Evolutionary conservation across 2,888 invertebrate genomes (phyloP).

Genomic region (Eupithecia centaureata): DNA sequence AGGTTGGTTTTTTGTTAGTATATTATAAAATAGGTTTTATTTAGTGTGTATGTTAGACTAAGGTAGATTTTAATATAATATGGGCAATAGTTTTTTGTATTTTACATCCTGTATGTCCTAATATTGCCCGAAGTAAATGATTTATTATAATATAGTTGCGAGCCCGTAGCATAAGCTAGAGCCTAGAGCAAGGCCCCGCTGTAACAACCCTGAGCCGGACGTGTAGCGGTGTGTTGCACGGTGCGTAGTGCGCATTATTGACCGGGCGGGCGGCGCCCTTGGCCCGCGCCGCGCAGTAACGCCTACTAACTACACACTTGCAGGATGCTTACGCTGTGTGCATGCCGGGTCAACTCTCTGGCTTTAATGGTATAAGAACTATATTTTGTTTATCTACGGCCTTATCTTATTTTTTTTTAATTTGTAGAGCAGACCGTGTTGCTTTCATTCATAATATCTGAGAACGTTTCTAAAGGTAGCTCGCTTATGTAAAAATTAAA

Average conservation of each 20-base stretch:
- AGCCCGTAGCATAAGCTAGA: neutral
- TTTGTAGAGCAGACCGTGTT: no score
- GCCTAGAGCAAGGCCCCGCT: neutral
- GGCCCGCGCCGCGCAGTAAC: conserved; percentile 6
- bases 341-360: neutral
- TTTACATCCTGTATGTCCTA: no score
- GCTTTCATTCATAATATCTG: no score
- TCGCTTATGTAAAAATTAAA: neutral
- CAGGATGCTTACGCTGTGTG: neutral
- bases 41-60: no score
- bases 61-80: no score
- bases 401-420: neutral
- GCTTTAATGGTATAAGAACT: neutral
- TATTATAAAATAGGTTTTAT: no score
- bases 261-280: conserved; percentile 19
- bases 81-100: no score
- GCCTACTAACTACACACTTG: neutral
- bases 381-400: neutral
- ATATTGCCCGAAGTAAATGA: no score
- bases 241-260: conserved; percentile 28
- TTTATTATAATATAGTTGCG: no score
- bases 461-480: no score
- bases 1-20: no score
- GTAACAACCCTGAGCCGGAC: neutral
- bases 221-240: neutral